Evolutionary conservation across 1,140 invertebrate species (phyloP).

Genomic region (Megalopta genalis): DNA sequence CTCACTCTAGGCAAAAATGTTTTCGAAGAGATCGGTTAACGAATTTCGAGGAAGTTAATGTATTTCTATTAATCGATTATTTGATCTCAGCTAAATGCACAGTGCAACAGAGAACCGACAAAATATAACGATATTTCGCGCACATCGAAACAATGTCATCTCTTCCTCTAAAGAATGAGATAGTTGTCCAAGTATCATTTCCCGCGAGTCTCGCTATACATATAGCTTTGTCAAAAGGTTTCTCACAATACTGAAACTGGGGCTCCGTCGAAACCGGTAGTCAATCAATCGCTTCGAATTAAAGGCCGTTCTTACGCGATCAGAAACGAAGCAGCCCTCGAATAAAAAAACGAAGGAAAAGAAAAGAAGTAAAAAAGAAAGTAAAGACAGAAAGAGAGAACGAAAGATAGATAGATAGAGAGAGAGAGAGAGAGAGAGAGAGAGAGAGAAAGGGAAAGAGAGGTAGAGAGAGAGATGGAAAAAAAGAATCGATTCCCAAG

Average conservation of each 20-base stretch:
- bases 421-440: too few relatives aligned
- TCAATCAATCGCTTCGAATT: slow-evolving; percentile 3
- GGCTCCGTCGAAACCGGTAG: neutral
- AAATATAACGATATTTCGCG: neutral
- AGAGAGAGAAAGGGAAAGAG: too few relatives aligned
- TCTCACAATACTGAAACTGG: neutral
- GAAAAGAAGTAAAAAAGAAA: too few relatives aligned
- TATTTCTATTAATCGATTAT: too few relatives aligned
- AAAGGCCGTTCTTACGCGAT: neutral
- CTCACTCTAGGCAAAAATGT: too few relatives aligned
- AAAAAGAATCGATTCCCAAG: neutral
- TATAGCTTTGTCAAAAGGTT: neutral
- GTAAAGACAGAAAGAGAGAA: too few relatives aligned
- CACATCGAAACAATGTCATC: neutral
- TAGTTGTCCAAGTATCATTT: neutral
- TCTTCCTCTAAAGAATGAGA: neutral
- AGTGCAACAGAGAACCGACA: too few relatives aligned
- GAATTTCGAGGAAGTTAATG: too few relatives aligned
- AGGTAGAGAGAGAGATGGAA: too few relatives aligned
- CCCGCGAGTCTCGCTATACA: neutral
- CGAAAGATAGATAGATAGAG: too few relatives aligned
- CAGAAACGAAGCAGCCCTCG: neutral
- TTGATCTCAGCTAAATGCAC: too few relatives aligned
- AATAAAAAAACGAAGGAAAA: neutral
- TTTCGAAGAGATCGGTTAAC: too few relatives aligned